Base-by-base conservation (phyloP, 2,888 invertebrate genomes). In the Apoda limacodes region DNA sequence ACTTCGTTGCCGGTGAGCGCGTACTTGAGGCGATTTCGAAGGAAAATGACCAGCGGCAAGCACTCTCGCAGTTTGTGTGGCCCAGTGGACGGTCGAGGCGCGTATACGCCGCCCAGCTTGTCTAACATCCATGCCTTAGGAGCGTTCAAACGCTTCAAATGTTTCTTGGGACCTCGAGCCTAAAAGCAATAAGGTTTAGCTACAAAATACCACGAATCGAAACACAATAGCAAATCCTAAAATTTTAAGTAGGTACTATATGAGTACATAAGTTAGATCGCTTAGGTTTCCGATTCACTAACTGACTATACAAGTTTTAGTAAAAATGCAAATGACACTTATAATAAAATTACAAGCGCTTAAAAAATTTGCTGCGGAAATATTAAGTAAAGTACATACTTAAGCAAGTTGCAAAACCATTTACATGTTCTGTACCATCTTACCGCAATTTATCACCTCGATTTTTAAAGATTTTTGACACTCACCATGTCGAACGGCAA, bases 111-210 rank as follows among this genome's bases (percentile, higher is more conserved):
- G 45, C 96, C 95, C 57, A 98, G 83, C 83, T 99, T 99, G 86
- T 98, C 98, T 87, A 99, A 88, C 98, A 99, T 98, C 99, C 99
- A 99, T 92, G 98, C 95, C 83, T 97, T 98, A 7, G 99, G 99
- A 37, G 99, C 99, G 72, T 93, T 91, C 62, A 99, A 86, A 82
- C 99, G 96, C 90, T 99, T 99, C 86, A 99, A 86, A 84, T 98
- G 98, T 85, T 98, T 98, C 82, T 97, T 98, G 25, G 97, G 98
- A 76, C 99, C 99, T 82, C 98, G 93, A 82, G 94, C 96, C 97
- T 94, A 68, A 10, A 81, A 34, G 50, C 42, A 48, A 13, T 44
- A 38, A n/a, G n/a, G n/a, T n/a, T n/a, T n/a, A n/a, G n/a, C n/a
- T n/a, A n/a, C n/a, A n/a, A n/a, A n/a, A n/a, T n/a, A n/a, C n/a